Evolutionary conservation across 2,888 invertebrate genomes (phyloP).

Genomic region (Microdon myrmicae): DNA sequence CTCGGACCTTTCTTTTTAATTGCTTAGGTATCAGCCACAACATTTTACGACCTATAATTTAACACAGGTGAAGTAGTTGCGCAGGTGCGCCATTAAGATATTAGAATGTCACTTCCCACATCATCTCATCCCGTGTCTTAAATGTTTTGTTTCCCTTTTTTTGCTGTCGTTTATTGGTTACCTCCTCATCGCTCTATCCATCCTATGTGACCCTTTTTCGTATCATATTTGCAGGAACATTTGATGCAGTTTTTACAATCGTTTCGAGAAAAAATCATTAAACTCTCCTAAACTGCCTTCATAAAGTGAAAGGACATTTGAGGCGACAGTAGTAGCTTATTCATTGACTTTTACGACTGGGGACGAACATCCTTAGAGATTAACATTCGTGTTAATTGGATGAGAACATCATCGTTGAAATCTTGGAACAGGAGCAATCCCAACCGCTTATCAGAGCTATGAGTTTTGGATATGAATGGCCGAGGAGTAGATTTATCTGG

Average conservation of each 20-base stretch:
- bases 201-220: slow-evolving; percentile 9
- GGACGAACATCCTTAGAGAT: slow-evolving; percentile 22
- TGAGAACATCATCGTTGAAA: slow-evolving; percentile 41
- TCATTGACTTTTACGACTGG: slow-evolving; percentile 36
- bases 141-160: not conserved
- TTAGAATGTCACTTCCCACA: not conserved
- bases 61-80: slow-evolving; percentile 1
- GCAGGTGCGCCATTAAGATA: slow-evolving; percentile 8
- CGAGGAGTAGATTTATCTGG: slow-evolving; percentile 29
- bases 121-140: not conserved
- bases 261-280: slow-evolving; percentile 26
- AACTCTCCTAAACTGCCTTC: slow-evolving; percentile 22
- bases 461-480: slow-evolving; percentile 26
- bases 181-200: no score
- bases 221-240: slow-evolving; percentile 18
- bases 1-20: slow-evolving; percentile 12
- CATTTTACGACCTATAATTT: slow-evolving; percentile 13
- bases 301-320: slow-evolving; percentile 28
- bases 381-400: slow-evolving; percentile 49
- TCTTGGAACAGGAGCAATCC: slow-evolving; percentile 24
- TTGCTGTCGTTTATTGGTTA: not conserved
- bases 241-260: slow-evolving; percentile 15
- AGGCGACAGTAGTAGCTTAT: slow-evolving; percentile 11
- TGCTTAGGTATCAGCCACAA: slow-evolving; percentile 8
- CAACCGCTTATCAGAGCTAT: slow-evolving; percentile 29